Percentiles rank a stretch among this genome's conserved stretches.
Evolutionary conservation across 2,113 vertebrate species (phyloP).

Genomic region (Lethenteron reissneri): DNA sequence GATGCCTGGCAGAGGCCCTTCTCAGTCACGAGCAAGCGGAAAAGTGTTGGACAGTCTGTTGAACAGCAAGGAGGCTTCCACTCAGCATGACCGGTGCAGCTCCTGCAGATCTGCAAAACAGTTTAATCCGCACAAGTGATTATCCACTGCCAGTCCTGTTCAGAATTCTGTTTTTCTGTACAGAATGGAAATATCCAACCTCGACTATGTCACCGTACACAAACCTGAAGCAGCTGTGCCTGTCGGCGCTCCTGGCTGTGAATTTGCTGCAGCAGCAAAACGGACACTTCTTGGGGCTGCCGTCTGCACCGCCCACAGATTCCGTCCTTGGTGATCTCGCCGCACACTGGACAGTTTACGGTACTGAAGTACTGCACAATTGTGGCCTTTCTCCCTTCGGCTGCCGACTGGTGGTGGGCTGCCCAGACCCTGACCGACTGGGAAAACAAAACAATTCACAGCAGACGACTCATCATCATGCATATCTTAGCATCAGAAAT

Average conservation of each 20-base stretch:
- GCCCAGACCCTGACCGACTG: neutral
- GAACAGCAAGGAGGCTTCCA: constrained; percentile 61
- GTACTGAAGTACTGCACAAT: constrained; percentile 96
- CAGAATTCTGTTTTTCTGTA: neutral
- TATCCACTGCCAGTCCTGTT: neutral
- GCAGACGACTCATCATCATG: neutral
- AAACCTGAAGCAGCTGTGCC: constrained; percentile 66
- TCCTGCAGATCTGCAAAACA: constrained; percentile 52
- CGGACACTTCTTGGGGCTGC: constrained; percentile 56
- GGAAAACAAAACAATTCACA: neutral
- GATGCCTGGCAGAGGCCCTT: constrained; percentile 68
- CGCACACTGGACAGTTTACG: constrained; percentile 77
- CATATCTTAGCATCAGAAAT: neutral
- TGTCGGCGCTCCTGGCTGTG: constrained; percentile 55
- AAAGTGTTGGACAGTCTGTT: constrained; percentile 73
- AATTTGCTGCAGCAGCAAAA: constrained; percentile 66
- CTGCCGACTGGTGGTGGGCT: neutral
- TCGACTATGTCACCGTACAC: neutral
- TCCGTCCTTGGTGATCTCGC: constrained; percentile 72
- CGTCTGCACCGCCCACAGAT: constrained; percentile 57
- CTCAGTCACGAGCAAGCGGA: constrained; percentile 59
- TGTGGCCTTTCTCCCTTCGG: constrained; percentile 50
- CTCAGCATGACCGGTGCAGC: constrained; percentile 55
- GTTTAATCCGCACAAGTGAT: neutral
- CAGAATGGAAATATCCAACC: neutral